Percentiles rank a stretch among this genome's conserved stretches.
Evolutionary conservation across 2,113 vertebrate species (phyloP).

Genomic region (Aegithalos caudatus): DNA sequence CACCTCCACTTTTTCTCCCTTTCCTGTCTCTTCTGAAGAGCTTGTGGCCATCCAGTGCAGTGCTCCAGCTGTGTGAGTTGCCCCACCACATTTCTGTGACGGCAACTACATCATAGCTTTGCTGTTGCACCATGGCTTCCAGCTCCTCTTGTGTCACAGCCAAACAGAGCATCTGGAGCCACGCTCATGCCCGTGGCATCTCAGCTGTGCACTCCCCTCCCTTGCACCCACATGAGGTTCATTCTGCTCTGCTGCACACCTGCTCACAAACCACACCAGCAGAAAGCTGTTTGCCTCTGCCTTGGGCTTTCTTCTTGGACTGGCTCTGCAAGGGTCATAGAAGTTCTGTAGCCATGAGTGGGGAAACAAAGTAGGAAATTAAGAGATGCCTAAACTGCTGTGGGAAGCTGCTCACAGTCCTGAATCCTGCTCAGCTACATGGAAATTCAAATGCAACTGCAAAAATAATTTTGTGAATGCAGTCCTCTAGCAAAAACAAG

Average conservation of each 20-base stretch:
- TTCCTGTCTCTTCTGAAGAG: neutral
- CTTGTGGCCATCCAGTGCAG: neutral
- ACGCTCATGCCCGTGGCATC: too few relatives aligned
- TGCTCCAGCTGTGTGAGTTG: neutral
- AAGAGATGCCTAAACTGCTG: neutral
- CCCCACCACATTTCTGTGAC: neutral
- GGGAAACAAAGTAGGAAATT: neutral
- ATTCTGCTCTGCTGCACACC: neutral
- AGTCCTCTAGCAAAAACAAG: neutral
- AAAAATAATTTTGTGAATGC: neutral
- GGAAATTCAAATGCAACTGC: neutral
- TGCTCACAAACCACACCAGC: neutral
- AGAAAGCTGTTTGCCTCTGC: neutral
- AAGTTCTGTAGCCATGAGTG: rapidly evolving
- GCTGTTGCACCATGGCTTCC: neutral
- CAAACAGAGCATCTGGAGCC: neutral
- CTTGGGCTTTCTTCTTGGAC: neutral
- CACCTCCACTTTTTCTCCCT: neutral
- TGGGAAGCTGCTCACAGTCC: neutral
- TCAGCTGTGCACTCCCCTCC: neutral
- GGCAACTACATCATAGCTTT: neutral
- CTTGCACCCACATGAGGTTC: neutral
- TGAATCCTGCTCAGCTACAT: neutral
- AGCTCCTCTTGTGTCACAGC: neutral
- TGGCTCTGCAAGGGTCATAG: neutral